Percentiles rank a stretch among this genome's conserved stretches.
phyloP scores from a whole-genome alignment of 64 coral and sea anemone species.

The Dendronephthya gigantea region DNA sequence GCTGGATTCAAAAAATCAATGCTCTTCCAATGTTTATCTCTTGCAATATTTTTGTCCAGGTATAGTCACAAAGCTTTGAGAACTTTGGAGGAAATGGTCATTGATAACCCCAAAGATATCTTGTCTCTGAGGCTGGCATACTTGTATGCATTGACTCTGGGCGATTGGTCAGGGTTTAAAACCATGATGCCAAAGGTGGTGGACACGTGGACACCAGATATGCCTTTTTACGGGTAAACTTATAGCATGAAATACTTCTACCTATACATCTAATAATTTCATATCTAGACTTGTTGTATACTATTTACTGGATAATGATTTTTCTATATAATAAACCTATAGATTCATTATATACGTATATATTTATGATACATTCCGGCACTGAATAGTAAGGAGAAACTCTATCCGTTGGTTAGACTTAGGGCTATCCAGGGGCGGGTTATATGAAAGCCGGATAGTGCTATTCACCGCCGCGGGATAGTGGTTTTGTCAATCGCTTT shows the following conservation, averaged over 20 bases:
- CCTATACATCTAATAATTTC: not conserved
- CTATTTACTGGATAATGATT: too few relatives aligned
- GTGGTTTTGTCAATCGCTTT: too few relatives aligned
- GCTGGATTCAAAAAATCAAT: too few relatives aligned
- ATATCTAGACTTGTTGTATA: not conserved
- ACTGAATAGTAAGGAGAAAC: too few relatives aligned
- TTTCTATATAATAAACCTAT: too few relatives aligned
- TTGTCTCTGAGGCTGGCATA: not conserved
- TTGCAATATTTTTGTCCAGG: not conserved
- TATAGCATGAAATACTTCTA: not conserved
- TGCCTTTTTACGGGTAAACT: not conserved
- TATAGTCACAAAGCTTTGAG: not conserved
- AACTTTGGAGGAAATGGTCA: not conserved
- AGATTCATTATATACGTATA: too few relatives aligned
- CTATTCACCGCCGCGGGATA: too few relatives aligned
- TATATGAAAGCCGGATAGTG: too few relatives aligned
- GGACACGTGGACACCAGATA: not conserved
- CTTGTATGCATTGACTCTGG: not conserved
- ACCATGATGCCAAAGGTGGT: not conserved
- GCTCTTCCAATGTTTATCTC: too few relatives aligned
- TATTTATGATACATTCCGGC: too few relatives aligned
- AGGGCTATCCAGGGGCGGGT: too few relatives aligned
- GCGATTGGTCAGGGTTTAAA: not conserved
- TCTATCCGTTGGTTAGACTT: too few relatives aligned
- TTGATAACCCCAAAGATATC: not conserved